phyloP scores from a whole-genome alignment of 2,113 vertebrate genomes.

The Piprites chloris region DNA sequence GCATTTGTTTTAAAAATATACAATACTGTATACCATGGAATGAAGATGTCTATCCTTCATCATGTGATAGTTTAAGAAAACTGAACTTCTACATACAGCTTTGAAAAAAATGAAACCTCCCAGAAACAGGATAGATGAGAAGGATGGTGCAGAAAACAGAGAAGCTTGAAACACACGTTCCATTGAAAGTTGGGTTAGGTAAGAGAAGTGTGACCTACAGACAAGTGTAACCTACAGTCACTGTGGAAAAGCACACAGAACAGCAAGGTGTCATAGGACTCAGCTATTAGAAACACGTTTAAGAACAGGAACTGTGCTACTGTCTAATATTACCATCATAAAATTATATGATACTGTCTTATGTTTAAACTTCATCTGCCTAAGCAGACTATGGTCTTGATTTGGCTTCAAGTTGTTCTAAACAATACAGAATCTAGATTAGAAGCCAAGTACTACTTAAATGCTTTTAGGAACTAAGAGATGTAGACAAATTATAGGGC shows the following conservation, averaged over 20 bases:
- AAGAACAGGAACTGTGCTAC: background rate
- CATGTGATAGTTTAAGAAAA: background rate
- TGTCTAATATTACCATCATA: background rate
- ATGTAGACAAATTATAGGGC: background rate
- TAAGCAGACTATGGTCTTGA: background rate
- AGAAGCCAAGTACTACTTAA: background rate
- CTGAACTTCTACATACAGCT: background rate
- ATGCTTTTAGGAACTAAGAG: background rate
- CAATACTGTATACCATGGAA: background rate
- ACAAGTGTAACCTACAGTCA: background rate
- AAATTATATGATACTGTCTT: background rate
- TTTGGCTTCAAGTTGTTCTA: background rate
- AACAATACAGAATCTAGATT: fast-evolving
- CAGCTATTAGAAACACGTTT: background rate
- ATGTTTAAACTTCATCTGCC: background rate
- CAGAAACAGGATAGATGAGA: background rate
- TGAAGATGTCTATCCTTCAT: background rate
- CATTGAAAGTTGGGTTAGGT: background rate
- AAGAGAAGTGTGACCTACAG: background rate
- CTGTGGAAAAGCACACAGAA: background rate
- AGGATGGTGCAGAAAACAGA: background rate
- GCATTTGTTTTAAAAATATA: background rate
- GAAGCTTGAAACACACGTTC: background rate
- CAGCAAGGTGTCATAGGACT: background rate
- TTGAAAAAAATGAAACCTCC: background rate